Conservation (phyloP, 2,888 invertebrate species). For the Leucoma salicis region DNA sequence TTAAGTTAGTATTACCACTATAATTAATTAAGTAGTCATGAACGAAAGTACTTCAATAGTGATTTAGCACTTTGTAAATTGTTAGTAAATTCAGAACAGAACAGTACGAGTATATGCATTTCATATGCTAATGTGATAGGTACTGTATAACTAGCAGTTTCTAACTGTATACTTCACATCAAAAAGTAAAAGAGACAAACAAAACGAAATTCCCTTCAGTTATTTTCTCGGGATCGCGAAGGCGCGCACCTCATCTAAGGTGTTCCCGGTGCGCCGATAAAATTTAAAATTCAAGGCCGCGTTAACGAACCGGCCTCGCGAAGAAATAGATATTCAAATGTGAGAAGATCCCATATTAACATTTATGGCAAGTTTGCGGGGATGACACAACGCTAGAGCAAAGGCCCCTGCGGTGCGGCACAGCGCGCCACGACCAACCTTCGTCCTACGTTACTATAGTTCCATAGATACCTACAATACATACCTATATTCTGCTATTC, state of each 20-base stretch:
- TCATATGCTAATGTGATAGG: too few relatives aligned
- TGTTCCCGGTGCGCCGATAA: slow-evolving; percentile 75
- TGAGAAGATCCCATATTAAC: slow-evolving; percentile 81
- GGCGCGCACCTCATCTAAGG: slow-evolving; percentile 80
- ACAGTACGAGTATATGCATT: too few relatives aligned
- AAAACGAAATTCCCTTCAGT: slow-evolving; percentile 65
- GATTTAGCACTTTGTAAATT: too few relatives aligned
- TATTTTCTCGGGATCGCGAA: slow-evolving; percentile 76
- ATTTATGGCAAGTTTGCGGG: slow-evolving; percentile 82
- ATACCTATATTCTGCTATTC: slow-evolving; percentile 40
- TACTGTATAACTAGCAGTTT: too few relatives aligned
- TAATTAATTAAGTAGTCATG: too few relatives aligned
- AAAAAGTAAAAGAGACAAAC: slow-evolving; percentile 60
- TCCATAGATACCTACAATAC: not conserved
- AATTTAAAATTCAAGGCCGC: slow-evolving; percentile 83
- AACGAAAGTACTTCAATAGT: too few relatives aligned
- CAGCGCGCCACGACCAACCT: slow-evolving; percentile 22
- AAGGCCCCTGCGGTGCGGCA: slow-evolving; percentile 54
- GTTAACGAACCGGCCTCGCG: slow-evolving; percentile 81
- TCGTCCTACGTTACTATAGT: slow-evolving; percentile 22
- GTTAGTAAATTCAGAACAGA: too few relatives aligned
- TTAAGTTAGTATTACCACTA: too few relatives aligned
- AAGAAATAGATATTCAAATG: slow-evolving; percentile 83
- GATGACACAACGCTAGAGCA: slow-evolving; percentile 72
- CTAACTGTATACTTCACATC: slow-evolving; percentile 49